phyloP scores from a whole-genome alignment of 2,888 invertebrate species.

The Aradus depressus region DNA sequence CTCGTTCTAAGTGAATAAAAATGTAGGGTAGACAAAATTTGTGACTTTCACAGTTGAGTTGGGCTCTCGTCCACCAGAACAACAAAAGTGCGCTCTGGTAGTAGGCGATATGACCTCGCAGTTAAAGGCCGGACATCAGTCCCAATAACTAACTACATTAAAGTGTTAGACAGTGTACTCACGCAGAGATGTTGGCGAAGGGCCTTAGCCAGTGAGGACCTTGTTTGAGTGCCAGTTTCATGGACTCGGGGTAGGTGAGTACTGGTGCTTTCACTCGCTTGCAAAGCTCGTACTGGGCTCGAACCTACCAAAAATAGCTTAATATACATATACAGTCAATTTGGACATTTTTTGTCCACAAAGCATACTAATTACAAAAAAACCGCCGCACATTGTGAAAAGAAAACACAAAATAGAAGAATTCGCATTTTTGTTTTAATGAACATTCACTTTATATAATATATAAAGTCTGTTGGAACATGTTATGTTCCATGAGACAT shows the following conservation, averaged over 20 bases:
- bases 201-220: constrained; percentile 56
- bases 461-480: too few relatives aligned
- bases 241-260: constrained; percentile 73
- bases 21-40: too few relatives aligned
- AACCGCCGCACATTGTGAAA: background rate
- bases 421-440: background rate
- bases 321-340: background rate
- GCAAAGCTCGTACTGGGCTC: constrained; percentile 50
- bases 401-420: background rate
- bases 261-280: constrained; percentile 57
- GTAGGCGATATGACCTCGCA: too few relatives aligned
- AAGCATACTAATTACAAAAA: background rate
- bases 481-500: too few relatives aligned
- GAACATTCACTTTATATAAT: background rate
- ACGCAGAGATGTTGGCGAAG: constrained; percentile 49
- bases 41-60: too few relatives aligned
- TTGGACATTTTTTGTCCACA: background rate
- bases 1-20: too few relatives aligned
- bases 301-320: constrained; percentile 35
- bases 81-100: too few relatives aligned
- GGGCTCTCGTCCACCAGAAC: too few relatives aligned
- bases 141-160: too few relatives aligned
- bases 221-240: constrained; percentile 60
- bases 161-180: too few relatives aligned
- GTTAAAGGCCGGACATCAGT: too few relatives aligned